Conservation (phyloP, 1,140 invertebrate species). For the Vanessa tameamea region DNA sequence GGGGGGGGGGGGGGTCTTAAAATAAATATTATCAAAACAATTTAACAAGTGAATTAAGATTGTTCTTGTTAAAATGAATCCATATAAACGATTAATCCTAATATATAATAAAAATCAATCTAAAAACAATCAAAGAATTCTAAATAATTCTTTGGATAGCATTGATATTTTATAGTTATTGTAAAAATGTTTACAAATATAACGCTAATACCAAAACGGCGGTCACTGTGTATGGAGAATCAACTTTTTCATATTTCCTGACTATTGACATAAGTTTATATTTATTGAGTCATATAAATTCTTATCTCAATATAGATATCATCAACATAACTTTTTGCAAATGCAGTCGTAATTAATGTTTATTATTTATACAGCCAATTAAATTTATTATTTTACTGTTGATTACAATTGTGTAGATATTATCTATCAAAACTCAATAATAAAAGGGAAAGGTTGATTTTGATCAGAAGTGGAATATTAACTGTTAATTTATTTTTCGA, state of each 20-base stretch:
- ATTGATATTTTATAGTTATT: constrained; percentile 8
- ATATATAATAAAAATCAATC: not conserved
- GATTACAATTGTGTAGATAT: not conserved
- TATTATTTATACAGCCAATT: constrained; percentile 10
- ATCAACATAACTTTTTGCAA: constrained; percentile 29
- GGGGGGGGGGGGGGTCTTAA: too few species aligned
- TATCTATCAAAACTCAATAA: too few species aligned
- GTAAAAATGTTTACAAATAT: constrained; percentile 19
- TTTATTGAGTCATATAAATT: constrained; percentile 37
- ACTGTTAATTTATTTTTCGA: too few species aligned
- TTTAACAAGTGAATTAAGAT: too few species aligned
- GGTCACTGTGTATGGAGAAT: constrained; percentile 16
- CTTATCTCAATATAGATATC: constrained; percentile 21
- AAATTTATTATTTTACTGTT: constrained; percentile 2
- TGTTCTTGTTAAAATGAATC: too few species aligned
- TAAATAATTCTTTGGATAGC: not conserved
- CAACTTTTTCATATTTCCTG: constrained; percentile 28
- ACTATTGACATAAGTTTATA: constrained; percentile 19
- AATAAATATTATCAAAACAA: too few species aligned
- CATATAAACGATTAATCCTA: too few species aligned
- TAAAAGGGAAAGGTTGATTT: too few species aligned
- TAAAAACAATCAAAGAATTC: constrained; percentile 6
- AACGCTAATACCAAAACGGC: constrained; percentile 19
- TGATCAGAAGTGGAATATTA: too few species aligned
- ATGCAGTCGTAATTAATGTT: constrained; percentile 16